phyloP scores from a whole-genome alignment of 1,140 invertebrate genomes.

The Teleogryllus occipitalis region DNA sequence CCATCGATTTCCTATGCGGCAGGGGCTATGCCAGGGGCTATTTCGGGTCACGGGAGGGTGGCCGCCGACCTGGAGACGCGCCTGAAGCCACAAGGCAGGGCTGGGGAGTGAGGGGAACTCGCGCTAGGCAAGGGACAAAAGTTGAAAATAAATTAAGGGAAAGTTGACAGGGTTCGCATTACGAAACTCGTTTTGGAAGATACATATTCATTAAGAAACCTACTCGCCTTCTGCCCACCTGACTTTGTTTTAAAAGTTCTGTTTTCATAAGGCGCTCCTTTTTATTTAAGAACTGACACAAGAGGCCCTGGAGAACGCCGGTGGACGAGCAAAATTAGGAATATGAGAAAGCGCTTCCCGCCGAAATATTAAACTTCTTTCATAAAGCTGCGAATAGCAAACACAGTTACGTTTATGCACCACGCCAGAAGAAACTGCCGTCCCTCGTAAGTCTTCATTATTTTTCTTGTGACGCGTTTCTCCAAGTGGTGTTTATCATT shows the following conservation, averaged over 20 bases:
- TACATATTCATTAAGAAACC: slow-evolving; percentile 1
- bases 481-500: too few species aligned
- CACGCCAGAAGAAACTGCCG: too few species aligned
- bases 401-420: neutral
- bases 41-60: too few species aligned
- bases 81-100: too few species aligned
- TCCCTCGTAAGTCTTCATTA: too few species aligned
- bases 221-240: neutral
- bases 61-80: too few species aligned
- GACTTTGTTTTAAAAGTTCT: neutral
- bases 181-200: neutral
- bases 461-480: too few species aligned
- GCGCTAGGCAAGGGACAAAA: neutral
- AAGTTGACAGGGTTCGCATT: neutral
- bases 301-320: too few species aligned
- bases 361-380: neutral
- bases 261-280: neutral
- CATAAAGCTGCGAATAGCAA: neutral
- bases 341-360: neutral
- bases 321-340: neutral
- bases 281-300: neutral
- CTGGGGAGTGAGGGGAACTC: neutral
- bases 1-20: too few species aligned
- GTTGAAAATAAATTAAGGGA: neutral
- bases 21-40: too few species aligned